phyloP scores from a whole-genome alignment of 2,113 vertebrate genomes.

The Echinops telfairi region DNA sequence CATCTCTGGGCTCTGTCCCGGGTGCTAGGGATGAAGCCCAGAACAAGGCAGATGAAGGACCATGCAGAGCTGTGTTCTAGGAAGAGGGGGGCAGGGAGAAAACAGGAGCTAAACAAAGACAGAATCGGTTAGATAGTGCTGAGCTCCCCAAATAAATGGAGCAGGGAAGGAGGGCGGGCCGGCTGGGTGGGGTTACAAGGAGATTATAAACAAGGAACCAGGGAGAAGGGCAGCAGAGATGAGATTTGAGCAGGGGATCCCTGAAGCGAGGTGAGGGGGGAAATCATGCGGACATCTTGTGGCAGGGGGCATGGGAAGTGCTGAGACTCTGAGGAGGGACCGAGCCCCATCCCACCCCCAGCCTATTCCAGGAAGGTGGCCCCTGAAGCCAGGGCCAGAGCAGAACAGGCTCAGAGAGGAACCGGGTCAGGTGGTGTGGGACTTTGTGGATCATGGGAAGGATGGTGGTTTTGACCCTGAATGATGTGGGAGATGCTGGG shows the following conservation, averaged over 20 bases:
- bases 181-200: background rate
- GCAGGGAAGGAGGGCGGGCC: background rate
- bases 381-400: background rate
- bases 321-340: background rate
- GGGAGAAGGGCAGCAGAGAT: background rate
- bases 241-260: background rate
- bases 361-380: background rate
- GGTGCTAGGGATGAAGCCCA: background rate
- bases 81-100: background rate
- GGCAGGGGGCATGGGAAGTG: background rate
- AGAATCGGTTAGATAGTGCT: fast-evolving
- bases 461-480: background rate
- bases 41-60: background rate
- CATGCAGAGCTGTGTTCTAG: fast-evolving
- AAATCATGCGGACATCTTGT: background rate
- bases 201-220: background rate
- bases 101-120: background rate
- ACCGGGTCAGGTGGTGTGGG: background rate
- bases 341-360: no score
- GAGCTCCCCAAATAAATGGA: background rate
- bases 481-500: background rate
- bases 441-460: background rate
- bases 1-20: no score
- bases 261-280: no score
- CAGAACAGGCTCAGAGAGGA: background rate